Evolutionary conservation across 2,113 vertebrate genomes (phyloP).

Genomic region (Pungitius pungitius): DNA sequence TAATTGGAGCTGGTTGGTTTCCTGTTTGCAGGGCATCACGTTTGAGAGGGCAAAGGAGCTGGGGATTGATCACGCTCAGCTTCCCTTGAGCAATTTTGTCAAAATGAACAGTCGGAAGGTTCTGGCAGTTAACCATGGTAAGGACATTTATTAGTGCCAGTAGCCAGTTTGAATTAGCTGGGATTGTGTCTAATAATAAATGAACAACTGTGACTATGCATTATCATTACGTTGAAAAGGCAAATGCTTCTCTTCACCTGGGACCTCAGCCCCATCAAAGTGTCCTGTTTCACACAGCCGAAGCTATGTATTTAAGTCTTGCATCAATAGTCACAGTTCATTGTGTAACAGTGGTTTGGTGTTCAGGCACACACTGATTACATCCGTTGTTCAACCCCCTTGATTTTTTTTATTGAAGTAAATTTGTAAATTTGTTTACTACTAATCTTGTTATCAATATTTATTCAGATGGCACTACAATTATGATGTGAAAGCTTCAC

Average conservation of each 20-base stretch:
- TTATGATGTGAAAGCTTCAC: no score
- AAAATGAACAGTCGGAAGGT: slow-evolving; percentile 98
- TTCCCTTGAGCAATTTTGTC: slow-evolving; percentile 92
- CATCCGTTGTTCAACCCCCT: background rate
- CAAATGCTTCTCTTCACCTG: background rate
- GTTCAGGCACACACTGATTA: background rate
- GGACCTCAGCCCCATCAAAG: background rate
- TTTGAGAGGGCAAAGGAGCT: slow-evolving; percentile 87
- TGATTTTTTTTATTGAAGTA: no score
- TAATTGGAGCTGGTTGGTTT: background rate
- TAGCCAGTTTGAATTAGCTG: background rate
- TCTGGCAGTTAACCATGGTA: slow-evolving; percentile 96
- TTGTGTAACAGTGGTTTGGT: background rate
- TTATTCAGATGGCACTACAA: no score
- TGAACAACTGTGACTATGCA: background rate
- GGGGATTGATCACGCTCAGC: slow-evolving; percentile 91
- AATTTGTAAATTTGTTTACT: no score
- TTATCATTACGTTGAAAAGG: no score
- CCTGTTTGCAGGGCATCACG: slow-evolving; percentile 85
- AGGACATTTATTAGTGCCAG: slow-evolving; percentile 42
- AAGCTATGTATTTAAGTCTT: background rate
- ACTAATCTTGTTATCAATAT: no score
- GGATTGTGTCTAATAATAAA: background rate
- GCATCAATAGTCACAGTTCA: background rate
- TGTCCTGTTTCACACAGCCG: no score